phyloP scores from a whole-genome alignment of 2,113 vertebrate species.

The Neomonachus schauinslandi region DNA sequence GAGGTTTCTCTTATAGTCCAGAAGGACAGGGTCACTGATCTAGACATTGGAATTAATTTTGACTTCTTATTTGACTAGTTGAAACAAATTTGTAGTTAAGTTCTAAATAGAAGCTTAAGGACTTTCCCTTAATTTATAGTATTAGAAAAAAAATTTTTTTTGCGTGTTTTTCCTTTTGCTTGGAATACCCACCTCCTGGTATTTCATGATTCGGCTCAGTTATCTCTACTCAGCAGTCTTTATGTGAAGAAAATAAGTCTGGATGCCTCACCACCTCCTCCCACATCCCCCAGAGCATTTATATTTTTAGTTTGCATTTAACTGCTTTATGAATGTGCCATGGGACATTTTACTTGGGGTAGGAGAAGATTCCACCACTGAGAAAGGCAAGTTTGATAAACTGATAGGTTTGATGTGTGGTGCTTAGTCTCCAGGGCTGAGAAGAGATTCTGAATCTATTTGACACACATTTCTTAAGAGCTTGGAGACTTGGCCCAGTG shows the following conservation, averaged over 20 bases:
- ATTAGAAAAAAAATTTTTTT: background rate
- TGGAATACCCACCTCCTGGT: background rate
- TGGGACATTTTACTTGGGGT: background rate
- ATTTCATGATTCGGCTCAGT: background rate
- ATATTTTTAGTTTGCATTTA: background rate
- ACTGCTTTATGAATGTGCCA: background rate
- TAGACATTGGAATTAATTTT: background rate
- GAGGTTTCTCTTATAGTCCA: background rate
- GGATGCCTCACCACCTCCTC: accelerated
- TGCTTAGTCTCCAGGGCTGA: background rate
- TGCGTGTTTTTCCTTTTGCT: background rate
- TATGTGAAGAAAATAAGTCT: background rate
- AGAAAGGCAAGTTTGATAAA: background rate
- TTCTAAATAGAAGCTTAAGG: background rate
- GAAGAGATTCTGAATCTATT: background rate
- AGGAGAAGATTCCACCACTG: background rate
- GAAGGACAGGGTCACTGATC: background rate
- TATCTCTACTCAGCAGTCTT: background rate
- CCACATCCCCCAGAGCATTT: background rate
- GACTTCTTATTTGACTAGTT: background rate
- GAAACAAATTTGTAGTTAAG: background rate
- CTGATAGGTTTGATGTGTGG: background rate
- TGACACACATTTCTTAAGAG: background rate
- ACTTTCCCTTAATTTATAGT: background rate
- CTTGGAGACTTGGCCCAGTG: background rate